These are phyloP conservation scores for Solenopsis fugax DNA, from an alignment of 1,140 invertebrate genomes.

Conservation along the genomic window DNA sequence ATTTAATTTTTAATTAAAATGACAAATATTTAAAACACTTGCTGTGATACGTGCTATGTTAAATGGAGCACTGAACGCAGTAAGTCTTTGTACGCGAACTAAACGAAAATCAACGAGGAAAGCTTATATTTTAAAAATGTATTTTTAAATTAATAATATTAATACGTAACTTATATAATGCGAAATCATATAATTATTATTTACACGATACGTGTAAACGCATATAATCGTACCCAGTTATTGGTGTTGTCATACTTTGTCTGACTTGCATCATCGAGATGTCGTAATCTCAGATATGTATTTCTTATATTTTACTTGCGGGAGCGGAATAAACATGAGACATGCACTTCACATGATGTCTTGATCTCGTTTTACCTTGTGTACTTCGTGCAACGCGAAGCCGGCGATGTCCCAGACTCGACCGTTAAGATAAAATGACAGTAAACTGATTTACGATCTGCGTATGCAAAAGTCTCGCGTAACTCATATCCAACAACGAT, in stretches of 20 bases:
- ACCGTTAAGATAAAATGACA: constrained; percentile 7
- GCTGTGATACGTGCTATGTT: not conserved
- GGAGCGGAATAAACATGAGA: constrained; percentile 33
- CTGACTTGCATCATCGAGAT: constrained; percentile 46
- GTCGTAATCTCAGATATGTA: constrained; percentile 33
- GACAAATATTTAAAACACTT: not conserved
- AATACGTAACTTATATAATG: not conserved
- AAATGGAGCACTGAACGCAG: not conserved
- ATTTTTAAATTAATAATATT: constrained; percentile 7
- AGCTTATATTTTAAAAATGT: not conserved
- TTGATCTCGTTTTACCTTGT: constrained; percentile 63
- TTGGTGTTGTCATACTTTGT: constrained; percentile 40
- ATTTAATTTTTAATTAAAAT: constrained; percentile 5
- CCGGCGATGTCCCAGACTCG: not conserved
- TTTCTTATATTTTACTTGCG: constrained; percentile 42
- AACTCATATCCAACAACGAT: constrained; percentile 8
- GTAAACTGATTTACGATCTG: constrained; percentile 25
- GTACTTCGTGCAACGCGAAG: constrained; percentile 33
- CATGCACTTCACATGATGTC: constrained; percentile 44
- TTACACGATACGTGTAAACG: not conserved
- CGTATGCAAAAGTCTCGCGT: not conserved
- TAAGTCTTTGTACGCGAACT: not conserved
- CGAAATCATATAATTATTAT: not conserved
- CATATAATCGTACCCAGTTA: constrained; percentile 2
- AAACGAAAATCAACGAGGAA: not conserved